Evolutionary conservation across 1,140 invertebrate genomes (phyloP).

Genomic region (Microplitis demolitor): DNA sequence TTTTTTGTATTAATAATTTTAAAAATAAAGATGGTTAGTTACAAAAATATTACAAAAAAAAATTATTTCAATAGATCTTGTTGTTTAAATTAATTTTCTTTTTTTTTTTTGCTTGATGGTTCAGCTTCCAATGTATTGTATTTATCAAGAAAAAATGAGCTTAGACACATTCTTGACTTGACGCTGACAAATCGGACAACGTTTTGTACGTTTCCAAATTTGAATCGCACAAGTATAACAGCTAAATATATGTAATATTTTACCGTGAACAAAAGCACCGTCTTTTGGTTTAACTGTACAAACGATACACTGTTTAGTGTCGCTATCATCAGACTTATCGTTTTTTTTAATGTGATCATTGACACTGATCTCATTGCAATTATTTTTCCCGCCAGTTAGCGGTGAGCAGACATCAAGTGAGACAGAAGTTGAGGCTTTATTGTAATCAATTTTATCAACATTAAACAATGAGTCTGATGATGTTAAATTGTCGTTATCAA

Average conservation of each 20-base stretch:
- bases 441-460: not conserved
- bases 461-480: not conserved
- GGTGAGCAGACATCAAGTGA: no score
- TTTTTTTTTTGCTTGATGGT: not conserved
- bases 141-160: constrained; percentile 54
- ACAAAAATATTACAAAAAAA: not conserved
- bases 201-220: constrained; percentile 66
- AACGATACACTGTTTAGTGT: constrained; percentile 64
- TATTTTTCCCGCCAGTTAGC: no score
- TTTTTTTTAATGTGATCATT: constrained; percentile 3
- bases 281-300: constrained; percentile 67
- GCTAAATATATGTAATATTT: constrained; percentile 68
- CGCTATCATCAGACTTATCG: constrained; percentile 19
- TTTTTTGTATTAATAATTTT: no score
- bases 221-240: constrained; percentile 72
- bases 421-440: no score
- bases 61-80: not conserved
- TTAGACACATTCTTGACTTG: constrained; percentile 69
- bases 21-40: no score
- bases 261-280: constrained; percentile 69
- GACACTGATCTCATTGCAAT: not conserved
- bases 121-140: no score
- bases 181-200: constrained; percentile 71
- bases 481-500: not conserved
- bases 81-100: not conserved